Base-by-base conservation (phyloP, 2,888 invertebrate genomes). In the Drosophila cognata region DNA sequence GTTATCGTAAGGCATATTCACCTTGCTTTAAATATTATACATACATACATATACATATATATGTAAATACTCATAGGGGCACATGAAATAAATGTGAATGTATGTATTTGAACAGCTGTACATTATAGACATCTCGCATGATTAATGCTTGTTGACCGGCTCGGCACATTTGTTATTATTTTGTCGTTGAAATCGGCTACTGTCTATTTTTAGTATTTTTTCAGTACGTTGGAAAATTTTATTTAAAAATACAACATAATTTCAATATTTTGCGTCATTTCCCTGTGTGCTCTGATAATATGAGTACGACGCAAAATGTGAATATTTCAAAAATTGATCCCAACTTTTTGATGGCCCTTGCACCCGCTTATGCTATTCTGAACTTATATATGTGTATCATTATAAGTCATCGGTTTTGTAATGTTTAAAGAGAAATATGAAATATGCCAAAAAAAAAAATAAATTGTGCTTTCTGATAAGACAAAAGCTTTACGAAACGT, bases 231-330 rank as follows among this genome's bases (percentile, higher is more conserved):
- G 31, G n/a, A 79, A 79, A 61, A 62, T 38, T 56, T 18, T 60
- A 61, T 48, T 57, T 10, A 56, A 78, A 68, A 36, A 16, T 52
- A 18, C 6, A 3, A 58, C 28, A 46, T 18, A 18, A n/a, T 75
- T 71, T 53, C 55, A 38, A 52, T 71, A 78, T 52, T 81, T 68
- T 79, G 74, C 82, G 82, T 78, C 82, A 81, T 51, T 73, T 41
- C 48, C 62, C 38, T 38, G 33, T 62, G 31, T n/a, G 29, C 36
- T 7, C n/a, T n/a, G 18, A 62, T 56, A 51, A 16, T 51, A 31
- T 25, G 51, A 21, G 53, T 35, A 38, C 48, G 46, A 58, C 80
- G 76, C 53, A 73, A 52, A 43, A 56, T 46, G n/a, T 21, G 31
- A 25, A 33, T 50, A 3, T 21, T 7, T 36, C 29, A 18, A 50